Conservation (phyloP, 1,140 invertebrate genomes). For the Drosophila equinoxialis region DNA sequence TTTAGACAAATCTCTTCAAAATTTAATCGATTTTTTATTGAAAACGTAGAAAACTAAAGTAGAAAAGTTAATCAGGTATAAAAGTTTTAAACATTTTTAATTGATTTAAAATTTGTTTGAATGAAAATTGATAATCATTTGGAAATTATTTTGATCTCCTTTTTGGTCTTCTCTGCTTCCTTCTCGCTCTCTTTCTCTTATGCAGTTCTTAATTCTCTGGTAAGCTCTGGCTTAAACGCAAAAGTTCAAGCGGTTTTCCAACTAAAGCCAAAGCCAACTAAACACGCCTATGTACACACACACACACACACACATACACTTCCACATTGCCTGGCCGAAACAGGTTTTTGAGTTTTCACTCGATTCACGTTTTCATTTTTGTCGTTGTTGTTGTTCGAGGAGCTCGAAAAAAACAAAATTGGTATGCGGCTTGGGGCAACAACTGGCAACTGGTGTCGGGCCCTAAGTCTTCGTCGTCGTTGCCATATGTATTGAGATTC, state of each 20-base stretch:
- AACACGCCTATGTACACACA: constrained; percentile 8
- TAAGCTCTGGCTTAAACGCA: constrained; percentile 1
- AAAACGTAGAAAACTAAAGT: no score
- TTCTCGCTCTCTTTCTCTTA: constrained; percentile 14
- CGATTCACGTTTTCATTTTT: constrained; percentile 66
- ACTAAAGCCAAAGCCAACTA: constrained; percentile 8
- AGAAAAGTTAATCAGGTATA: no score
- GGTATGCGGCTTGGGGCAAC: constrained; percentile 63
- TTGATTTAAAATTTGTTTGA: no score
- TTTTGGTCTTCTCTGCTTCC: no score
- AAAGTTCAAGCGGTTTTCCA: constrained; percentile 8
- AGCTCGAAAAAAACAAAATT: constrained; percentile 57
- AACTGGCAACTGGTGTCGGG: constrained; percentile 31
- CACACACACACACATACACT: background rate
- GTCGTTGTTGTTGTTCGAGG: constrained; percentile 6
- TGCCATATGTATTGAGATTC: background rate
- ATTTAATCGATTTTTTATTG: no score
- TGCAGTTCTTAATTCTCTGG: background rate
- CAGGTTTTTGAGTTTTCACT: constrained; percentile 77
- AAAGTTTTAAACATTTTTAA: no score
- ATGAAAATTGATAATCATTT: no score
- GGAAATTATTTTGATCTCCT: background rate
- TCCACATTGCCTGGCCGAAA: constrained; percentile 50
- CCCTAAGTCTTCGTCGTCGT: constrained; percentile 19
- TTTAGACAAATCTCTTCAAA: no score